phyloP scores from a whole-genome alignment of 2,888 invertebrate genomes.

The Lasius platythorax region DNA sequence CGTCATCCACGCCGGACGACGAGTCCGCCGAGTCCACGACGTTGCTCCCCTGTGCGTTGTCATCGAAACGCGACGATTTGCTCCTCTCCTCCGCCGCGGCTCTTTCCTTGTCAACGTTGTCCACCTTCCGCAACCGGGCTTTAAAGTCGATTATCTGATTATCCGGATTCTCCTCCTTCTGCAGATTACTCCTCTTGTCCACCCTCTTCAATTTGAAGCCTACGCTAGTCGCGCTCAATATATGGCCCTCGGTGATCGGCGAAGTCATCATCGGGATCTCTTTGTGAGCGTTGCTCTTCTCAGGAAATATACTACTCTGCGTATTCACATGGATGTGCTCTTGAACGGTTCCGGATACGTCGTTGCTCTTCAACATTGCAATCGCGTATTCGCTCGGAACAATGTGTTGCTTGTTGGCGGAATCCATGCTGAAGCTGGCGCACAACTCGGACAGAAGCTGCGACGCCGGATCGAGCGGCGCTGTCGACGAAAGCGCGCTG shows the following conservation, averaged over 20 bases:
- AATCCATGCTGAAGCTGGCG: constrained; percentile 92
- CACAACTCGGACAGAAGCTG: constrained; percentile 94
- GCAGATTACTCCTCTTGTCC: constrained; percentile 88
- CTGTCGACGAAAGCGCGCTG: constrained; percentile 71
- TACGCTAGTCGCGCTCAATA: constrained; percentile 74
- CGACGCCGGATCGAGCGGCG: constrained; percentile 91
- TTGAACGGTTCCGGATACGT: constrained; percentile 46
- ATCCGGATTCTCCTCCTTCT: constrained; percentile 87
- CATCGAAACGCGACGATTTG: constrained; percentile 77
- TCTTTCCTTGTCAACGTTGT: constrained; percentile 85
- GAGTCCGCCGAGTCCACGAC: constrained; percentile 69
- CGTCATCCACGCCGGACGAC: constrained; percentile 84
- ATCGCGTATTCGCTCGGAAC: constrained; percentile 81
- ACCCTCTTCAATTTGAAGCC: constrained; percentile 90
- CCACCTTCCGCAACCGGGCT: constrained; percentile 93
- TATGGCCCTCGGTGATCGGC: constrained; percentile 76
- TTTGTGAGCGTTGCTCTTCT: constrained; percentile 52
- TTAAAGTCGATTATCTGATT: constrained; percentile 93
- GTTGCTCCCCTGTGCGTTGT: constrained; percentile 74
- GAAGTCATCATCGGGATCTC: constrained; percentile 72
- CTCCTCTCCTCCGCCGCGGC: constrained; percentile 77
- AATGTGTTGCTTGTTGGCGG: constrained; percentile 81
- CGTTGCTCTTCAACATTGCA: constrained; percentile 69
- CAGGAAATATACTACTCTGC: constrained; percentile 52
- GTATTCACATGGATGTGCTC: constrained; percentile 42